Evolutionary conservation across 2,797 vertebrate genomes (phyloP), one percentile per base, ranked within the genome.

Genomic region (Danionella dracula): DNA sequence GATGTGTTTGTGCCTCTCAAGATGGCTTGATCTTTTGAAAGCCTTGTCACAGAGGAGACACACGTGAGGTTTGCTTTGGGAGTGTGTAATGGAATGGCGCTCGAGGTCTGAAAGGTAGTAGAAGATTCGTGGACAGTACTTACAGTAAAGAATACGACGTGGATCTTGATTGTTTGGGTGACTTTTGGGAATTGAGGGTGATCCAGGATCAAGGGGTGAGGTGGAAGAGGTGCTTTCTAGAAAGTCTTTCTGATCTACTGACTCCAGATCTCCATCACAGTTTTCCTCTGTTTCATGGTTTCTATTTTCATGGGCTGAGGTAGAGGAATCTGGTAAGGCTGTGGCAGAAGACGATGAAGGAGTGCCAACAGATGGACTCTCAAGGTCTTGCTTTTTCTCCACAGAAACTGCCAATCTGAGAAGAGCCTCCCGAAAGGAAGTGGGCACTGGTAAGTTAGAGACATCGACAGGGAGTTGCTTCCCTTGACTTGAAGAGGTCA

Each of bases 61-160:
- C 27, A 90, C 81, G 2, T 93, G 91, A 0, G 93, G 93, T 82
- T 94, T 95, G 84, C 87, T 91, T 87, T 94, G 92, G 0, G 93
- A 93, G 78, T 95, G 93, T 0, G 92, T 94, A 85, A 94, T 94
- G 80, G 92, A 91, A 58, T 93, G 93, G 21, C 93, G 92, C 79
- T 94, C 92, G 38, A 94, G 87, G 81, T 94, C 93, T 0, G 93
- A 94, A 76, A 94, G 90, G 86, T 94, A 95, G 81, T 93, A 92
- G 82, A 95, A 94, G 68, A 93, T 86, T 55, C 93, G 87, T 0
- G 92, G 90, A 80, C 93, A 95, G 77, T 94, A 88, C 11, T 90
- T 90, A 79, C 93, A 95, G 80, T 92, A 93, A 65, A 94, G 90
- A 2, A 92, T 84, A 69, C 86, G 81, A 44, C 88, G 88, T 35